Conservation (phyloP, 2,888 invertebrate genomes). For the Hofmannophila pseudospretella region DNA sequence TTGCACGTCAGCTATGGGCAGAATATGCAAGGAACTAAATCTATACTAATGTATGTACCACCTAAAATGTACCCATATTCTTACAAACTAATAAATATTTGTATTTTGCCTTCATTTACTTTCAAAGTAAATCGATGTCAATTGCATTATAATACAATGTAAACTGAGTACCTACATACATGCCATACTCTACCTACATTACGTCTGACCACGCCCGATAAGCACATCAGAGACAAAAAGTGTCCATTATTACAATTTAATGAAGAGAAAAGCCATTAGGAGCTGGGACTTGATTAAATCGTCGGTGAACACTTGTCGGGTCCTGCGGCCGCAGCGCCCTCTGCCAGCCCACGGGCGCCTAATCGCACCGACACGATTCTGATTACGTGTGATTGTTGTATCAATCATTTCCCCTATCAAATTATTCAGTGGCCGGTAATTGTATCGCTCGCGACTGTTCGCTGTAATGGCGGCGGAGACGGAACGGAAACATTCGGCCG, state of each 20-base stretch:
- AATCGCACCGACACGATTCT: constrained; percentile 72
- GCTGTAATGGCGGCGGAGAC: constrained; percentile 42
- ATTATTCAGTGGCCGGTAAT: constrained; percentile 75
- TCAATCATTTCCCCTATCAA: constrained; percentile 76
- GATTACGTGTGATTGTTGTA: constrained; percentile 74
- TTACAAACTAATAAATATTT: too few relatives aligned
- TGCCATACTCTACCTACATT: constrained; percentile 36
- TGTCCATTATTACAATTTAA: constrained; percentile 70
- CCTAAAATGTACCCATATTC: too few relatives aligned
- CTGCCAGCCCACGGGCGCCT: constrained; percentile 44
- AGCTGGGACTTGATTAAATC: constrained; percentile 66
- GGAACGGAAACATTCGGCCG: constrained; percentile 59
- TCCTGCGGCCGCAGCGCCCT: constrained; percentile 44
- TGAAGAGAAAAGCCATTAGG: constrained; percentile 72
- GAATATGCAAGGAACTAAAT: too few relatives aligned
- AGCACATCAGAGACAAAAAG: constrained; percentile 53
- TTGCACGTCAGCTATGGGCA: too few relatives aligned
- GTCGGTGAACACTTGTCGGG: constrained; percentile 59
- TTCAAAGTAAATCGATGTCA: too few relatives aligned
- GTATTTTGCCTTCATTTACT: too few relatives aligned
- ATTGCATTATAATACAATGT: too few relatives aligned
- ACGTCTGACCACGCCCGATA: constrained; percentile 37
- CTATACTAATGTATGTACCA: too few relatives aligned
- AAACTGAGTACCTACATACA: too few relatives aligned
- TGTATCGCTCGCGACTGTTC: constrained; percentile 57